Evolutionary conservation across 2,113 vertebrate species (phyloP).

Genomic region (Atractosteus spatula): DNA sequence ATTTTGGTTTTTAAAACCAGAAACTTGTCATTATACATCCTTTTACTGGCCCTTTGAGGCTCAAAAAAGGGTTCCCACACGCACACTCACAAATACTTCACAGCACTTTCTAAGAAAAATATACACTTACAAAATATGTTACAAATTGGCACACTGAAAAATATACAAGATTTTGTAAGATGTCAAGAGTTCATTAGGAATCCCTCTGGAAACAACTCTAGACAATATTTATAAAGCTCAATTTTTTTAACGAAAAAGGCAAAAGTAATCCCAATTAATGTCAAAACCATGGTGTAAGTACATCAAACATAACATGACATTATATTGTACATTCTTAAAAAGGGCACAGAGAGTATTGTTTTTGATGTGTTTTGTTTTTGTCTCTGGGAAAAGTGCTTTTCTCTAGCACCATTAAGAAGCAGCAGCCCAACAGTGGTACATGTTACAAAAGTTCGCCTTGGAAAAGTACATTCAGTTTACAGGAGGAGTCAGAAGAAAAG

Average conservation of each 20-base stretch:
- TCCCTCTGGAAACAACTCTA: slow-evolving; percentile 98
- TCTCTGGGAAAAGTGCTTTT: slow-evolving; percentile 67
- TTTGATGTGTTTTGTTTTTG: slow-evolving; percentile 75
- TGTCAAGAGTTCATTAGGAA: slow-evolving; percentile 99
- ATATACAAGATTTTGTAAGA: slow-evolving; percentile 99
- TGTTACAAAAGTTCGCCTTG: slow-evolving; percentile 72
- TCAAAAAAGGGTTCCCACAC: slow-evolving; percentile 91
- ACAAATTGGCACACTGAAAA: slow-evolving; percentile 99
- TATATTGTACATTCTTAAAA: slow-evolving; percentile 98
- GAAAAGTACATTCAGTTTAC: slow-evolving; percentile 95
- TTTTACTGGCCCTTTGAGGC: slow-evolving; percentile 94
- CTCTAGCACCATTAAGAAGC: slow-evolving; percentile 95
- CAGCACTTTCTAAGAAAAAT: slow-evolving; percentile 99
- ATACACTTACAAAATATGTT: slow-evolving; percentile 99
- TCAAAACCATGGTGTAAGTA: slow-evolving; percentile 94
- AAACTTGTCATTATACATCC: slow-evolving; percentile 97
- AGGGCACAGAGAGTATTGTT: slow-evolving; percentile 73
- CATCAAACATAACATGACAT: slow-evolving; percentile 84
- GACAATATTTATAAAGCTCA: slow-evolving; percentile 99
- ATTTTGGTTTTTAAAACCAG: slow-evolving; percentile 99
- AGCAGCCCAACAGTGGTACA: slow-evolving; percentile 93
- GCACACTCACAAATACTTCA: slow-evolving; percentile 98
- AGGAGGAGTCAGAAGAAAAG: slow-evolving; percentile 79
- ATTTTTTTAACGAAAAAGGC: slow-evolving; percentile 90
- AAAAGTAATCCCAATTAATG: slow-evolving; percentile 91